Percentiles rank a stretch among this genome's conserved stretches.
Evolutionary conservation across 2,888 invertebrate species (phyloP).

Genomic region (Leucania comma): DNA sequence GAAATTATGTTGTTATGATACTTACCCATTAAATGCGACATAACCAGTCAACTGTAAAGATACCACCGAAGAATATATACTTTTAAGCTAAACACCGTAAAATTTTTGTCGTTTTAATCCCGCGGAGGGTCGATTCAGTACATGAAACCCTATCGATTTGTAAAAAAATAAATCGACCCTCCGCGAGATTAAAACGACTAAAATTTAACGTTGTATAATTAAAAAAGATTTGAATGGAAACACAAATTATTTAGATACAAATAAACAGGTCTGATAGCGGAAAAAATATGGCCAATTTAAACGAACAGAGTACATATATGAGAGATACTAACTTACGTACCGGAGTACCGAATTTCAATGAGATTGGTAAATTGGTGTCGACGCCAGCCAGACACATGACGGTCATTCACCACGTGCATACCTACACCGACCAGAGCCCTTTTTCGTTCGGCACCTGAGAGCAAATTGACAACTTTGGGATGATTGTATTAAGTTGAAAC

Average conservation of each 20-base stretch:
- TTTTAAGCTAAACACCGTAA: background rate
- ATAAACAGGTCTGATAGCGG: background rate
- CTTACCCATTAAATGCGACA: background rate
- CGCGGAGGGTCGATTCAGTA: no score
- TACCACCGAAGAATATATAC: background rate
- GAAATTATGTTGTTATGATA: background rate
- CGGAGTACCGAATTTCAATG: conserved; percentile 46
- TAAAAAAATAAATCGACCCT: no score
- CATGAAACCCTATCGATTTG: no score
- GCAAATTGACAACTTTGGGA: conserved; percentile 36
- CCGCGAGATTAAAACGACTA: no score
- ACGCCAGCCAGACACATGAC: conserved; percentile 48
- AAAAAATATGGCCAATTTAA: conserved; percentile 30
- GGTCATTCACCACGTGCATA: conserved; percentile 37
- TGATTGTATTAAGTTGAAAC: conserved; percentile 17
- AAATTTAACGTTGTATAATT: no score
- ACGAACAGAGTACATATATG: background rate
- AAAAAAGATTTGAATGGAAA: background rate
- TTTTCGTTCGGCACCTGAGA: conserved; percentile 32
- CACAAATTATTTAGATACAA: background rate
- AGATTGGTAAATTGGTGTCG: conserved; percentile 52
- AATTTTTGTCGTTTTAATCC: no score
- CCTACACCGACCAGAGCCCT: conserved; percentile 31
- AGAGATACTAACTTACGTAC: conserved; percentile 13
- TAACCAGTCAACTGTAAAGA: background rate